A percentile compares a stretch with the other conserved stretches of the same genome.
Evolutionary conservation across 2,113 vertebrate genomes (phyloP).

Genomic region (Bubalus kerabau): DNA sequence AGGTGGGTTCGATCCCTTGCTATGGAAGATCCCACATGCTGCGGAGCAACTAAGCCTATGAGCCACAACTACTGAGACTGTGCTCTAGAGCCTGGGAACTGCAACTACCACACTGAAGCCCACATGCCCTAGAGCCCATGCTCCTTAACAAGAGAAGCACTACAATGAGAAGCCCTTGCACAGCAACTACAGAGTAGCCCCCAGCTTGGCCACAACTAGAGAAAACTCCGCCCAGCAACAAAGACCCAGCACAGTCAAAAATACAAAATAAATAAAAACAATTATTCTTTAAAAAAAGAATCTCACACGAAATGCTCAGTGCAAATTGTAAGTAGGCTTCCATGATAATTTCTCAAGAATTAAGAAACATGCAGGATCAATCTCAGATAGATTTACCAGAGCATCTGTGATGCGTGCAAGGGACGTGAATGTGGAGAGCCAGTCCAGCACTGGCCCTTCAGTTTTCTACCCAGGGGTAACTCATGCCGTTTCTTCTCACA

Average conservation of each 20-base stretch:
- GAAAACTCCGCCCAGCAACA: background rate
- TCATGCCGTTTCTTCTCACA: background rate
- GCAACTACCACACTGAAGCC: background rate
- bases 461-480: background rate
- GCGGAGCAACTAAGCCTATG: too few species aligned
- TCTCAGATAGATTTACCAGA: background rate
- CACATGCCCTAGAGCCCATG: background rate
- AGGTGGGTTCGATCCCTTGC: too few species aligned
- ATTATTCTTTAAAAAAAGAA: background rate
- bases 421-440: background rate
- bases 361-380: background rate
- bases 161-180: accelerated
- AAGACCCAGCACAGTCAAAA: background rate
- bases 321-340: background rate
- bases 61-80: too few species aligned
- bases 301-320: background rate
- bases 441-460: background rate
- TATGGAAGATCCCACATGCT: too few species aligned
- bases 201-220: background rate
- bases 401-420: background rate
- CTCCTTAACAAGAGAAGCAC: background rate
- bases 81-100: background rate
- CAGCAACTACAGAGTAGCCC: background rate
- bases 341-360: background rate
- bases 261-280: background rate